A percentile compares a stretch with the other conserved stretches of the same genome.
phyloP scores from a whole-genome alignment of 2,113 vertebrate genomes.

The Saccopteryx bilineata region DNA sequence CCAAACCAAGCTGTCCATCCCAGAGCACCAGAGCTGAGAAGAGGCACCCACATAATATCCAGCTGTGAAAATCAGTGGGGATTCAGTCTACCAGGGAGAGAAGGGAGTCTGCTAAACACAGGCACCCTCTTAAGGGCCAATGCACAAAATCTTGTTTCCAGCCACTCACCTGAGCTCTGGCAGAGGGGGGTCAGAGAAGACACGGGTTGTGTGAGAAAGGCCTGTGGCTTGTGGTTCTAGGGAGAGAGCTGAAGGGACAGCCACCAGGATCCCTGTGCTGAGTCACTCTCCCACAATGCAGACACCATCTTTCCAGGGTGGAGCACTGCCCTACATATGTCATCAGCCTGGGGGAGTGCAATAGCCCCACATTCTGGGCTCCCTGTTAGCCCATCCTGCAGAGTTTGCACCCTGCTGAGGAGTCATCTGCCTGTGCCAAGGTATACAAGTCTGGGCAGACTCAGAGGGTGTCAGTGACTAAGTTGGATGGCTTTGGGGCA shows the following conservation, averaged over 20 bases:
- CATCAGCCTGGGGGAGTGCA: not conserved
- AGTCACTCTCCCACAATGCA: not conserved
- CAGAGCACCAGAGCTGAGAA: not conserved
- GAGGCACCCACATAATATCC: not conserved
- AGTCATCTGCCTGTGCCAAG: not conserved
- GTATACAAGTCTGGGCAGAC: not conserved
- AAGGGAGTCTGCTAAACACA: not conserved
- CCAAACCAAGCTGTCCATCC: not conserved
- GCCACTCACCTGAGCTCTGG: not conserved
- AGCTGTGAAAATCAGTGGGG: not conserved
- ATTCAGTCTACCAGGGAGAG: not conserved
- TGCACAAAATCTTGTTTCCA: not conserved
- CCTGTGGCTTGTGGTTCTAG: not conserved
- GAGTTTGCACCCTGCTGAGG: not conserved
- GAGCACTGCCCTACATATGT: not conserved
- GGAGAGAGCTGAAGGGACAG: not conserved
- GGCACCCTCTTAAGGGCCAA: not conserved
- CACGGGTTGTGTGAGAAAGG: not conserved
- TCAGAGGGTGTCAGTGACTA: not conserved
- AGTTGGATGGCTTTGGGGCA: not conserved
- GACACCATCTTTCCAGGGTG: not conserved
- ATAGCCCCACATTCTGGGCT: not conserved
- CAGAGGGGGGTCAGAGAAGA: not conserved
- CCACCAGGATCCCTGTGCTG: not conserved
- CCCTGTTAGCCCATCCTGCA: not conserved